Percentiles rank a stretch among this genome's conserved stretches.
Evolutionary conservation across 1,140 invertebrate genomes (phyloP).

Genomic region (Orchesella cincta): DNA sequence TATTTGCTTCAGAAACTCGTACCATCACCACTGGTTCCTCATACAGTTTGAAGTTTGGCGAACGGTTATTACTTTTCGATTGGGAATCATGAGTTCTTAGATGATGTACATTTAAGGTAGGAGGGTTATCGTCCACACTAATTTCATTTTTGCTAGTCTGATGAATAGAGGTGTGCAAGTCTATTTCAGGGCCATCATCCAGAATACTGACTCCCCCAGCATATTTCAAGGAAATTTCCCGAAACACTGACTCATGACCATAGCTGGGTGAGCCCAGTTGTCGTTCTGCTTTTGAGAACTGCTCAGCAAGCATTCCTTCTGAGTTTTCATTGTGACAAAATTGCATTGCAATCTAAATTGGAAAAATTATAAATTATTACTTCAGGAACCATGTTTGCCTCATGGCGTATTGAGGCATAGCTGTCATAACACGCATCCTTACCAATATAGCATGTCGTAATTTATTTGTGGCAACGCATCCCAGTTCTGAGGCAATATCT

Average conservation of each 20-base stretch:
- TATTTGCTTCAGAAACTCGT: not conserved
- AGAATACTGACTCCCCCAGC: not conserved
- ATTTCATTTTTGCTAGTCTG: not conserved
- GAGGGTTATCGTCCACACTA: not conserved
- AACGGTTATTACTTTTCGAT: not conserved
- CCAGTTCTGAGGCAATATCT: not conserved
- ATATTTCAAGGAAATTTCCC: slow-evolving; percentile 7
- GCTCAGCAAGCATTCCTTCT: not conserved
- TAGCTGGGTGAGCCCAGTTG: slow-evolving; percentile 1
- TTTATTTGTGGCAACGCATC: slow-evolving; percentile 1
- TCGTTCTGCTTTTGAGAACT: not conserved
- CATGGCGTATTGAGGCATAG: no score
- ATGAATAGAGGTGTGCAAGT: not conserved
- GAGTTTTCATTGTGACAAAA: slow-evolving; percentile 17
- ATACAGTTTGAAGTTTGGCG: not conserved
- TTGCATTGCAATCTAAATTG: slow-evolving; percentile 6
- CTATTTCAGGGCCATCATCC: slow-evolving; percentile 1
- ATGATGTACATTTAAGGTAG: slow-evolving; percentile 6
- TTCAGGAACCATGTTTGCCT: no score
- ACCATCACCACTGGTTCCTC: not conserved
- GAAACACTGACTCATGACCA: not conserved
- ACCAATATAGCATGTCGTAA: not conserved
- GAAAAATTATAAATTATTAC: not conserved
- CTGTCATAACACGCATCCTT: no score
- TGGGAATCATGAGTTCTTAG: not conserved